phyloP scores from a whole-genome alignment of 2,888 invertebrate genomes.

The Fragum sueziense region DNA sequence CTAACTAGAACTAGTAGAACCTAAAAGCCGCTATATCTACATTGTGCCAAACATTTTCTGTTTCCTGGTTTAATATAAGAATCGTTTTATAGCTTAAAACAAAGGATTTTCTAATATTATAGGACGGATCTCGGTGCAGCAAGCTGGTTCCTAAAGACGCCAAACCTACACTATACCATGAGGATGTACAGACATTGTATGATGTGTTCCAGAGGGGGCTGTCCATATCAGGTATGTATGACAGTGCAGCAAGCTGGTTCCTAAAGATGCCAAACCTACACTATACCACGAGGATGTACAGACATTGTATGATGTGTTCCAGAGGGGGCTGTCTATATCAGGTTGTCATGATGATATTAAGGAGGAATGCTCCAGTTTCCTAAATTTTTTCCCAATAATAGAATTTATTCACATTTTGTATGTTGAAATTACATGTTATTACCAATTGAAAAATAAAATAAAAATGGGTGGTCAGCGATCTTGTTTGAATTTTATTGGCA shows the following conservation, averaged over 20 bases:
- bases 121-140: conserved; percentile 65
- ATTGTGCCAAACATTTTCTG: neutral
- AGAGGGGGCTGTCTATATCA: neutral
- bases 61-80: neutral
- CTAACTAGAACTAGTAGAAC: too few relatives aligned
- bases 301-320: conserved; percentile 58
- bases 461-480: too few relatives aligned
- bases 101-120: too few relatives aligned
- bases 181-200: conserved; percentile 65
- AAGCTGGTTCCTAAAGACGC: conserved; percentile 54
- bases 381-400: too few relatives aligned
- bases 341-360: too few relatives aligned
- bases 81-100: neutral
- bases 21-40: neutral
- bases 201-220: conserved; percentile 70
- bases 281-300: conserved; percentile 61
- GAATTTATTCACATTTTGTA: too few relatives aligned
- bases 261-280: conserved; percentile 55
- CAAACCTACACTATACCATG: conserved; percentile 55
- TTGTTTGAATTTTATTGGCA: too few relatives aligned
- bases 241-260: conserved; percentile 52
- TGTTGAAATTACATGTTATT: too few relatives aligned
- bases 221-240: conserved; percentile 64
- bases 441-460: too few relatives aligned
- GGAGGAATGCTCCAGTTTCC: too few relatives aligned